Evolutionary conservation across 2,797 vertebrate species (phyloP), one percentile per base, ranked within the genome.

Genomic region (Gallinago solitaria): DNA sequence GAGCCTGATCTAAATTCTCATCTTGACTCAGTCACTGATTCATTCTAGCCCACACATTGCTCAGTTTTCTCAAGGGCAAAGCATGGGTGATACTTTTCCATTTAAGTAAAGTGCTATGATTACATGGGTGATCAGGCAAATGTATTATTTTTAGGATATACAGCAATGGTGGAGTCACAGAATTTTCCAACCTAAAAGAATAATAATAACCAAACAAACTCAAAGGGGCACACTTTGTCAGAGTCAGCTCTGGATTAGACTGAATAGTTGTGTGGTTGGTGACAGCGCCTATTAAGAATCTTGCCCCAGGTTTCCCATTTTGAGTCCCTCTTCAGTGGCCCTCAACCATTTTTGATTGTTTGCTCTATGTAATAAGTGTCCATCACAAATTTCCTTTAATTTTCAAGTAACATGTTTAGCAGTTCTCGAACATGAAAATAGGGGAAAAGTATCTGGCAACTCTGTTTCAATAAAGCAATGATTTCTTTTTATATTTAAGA

Each of bases 71-170:
- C 91, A 83, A 68, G 64, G 81, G 71, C 19, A 80, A 84, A 67
- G 37, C 60, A 35, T 20, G 70, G 64, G 24, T 80, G 60, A 94
- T 50, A 56, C 50, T 83, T 85, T 91, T 80, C 86, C 83, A 87
- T 90, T 86, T 95, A 91, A 91, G 90, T 92, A 82, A 93, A 92
- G 65, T 45, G 32, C 25, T 80, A 53, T 39, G 43, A 81, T 77
- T 64, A 75, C 68, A 88, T 41, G 23, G 61, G 65, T 76, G 59
- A 83, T 83, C 64, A 85, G 33, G 47, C 17, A 80, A 83, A 78
- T 83, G 27, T 57, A 50, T 78, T 92, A 70, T 80, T 91, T 93
- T 91, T 86, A 89, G 77, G 69, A 67, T 83, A 65, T 10, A 81
- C 25, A 76, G 30, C 65, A 82, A 65, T 32, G 20, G 18, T 56